A percentile compares a stretch with the other conserved stretches of the same genome.
These are phyloP conservation scores for Monopterus albus DNA, from an alignment of 2,113 vertebrate genomes.

Conservation along the genomic window DNA sequence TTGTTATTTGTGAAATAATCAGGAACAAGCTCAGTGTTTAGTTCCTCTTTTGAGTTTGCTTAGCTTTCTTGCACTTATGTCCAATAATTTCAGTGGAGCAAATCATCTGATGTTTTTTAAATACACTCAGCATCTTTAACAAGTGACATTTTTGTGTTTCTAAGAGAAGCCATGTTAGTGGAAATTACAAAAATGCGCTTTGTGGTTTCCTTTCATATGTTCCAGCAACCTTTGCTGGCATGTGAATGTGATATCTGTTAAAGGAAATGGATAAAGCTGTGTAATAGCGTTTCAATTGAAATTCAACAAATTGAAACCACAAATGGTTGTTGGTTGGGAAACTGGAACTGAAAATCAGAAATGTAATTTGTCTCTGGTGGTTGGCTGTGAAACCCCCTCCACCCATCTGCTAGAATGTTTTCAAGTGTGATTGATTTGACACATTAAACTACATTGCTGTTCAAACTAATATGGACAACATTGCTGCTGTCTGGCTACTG, in stretches of 20 bases:
- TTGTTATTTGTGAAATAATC: constrained; percentile 24
- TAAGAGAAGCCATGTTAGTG: background rate
- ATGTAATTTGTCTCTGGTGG: constrained; percentile 43
- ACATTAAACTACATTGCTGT: background rate
- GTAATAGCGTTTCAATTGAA: background rate
- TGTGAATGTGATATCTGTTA: constrained; percentile 14
- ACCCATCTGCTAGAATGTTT: constrained; percentile 49
- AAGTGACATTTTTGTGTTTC: constrained; percentile 17
- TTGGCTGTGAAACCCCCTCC: constrained; percentile 45
- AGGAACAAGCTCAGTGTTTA: constrained; percentile 1
- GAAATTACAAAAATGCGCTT: background rate
- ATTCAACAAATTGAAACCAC: background rate
- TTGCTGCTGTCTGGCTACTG: background rate
- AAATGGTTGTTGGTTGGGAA: background rate
- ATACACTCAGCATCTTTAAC: constrained; percentile 1
- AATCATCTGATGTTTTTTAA: background rate
- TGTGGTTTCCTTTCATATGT: background rate
- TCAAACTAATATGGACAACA: background rate
- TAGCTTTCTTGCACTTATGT: constrained; percentile 58
- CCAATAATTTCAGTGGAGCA: constrained; percentile 61
- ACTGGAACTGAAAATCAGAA: constrained; percentile 53
- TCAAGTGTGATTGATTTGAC: constrained; percentile 45
- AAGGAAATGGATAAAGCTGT: constrained; percentile 9
- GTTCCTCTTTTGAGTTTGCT: constrained; percentile 13
- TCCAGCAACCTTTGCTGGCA: background rate